A percentile compares a stretch with the other conserved stretches of the same genome.
These are phyloP conservation scores for Etheostoma spectabile DNA, from an alignment of 2,113 vertebrate species.

Conservation along the genomic window DNA sequence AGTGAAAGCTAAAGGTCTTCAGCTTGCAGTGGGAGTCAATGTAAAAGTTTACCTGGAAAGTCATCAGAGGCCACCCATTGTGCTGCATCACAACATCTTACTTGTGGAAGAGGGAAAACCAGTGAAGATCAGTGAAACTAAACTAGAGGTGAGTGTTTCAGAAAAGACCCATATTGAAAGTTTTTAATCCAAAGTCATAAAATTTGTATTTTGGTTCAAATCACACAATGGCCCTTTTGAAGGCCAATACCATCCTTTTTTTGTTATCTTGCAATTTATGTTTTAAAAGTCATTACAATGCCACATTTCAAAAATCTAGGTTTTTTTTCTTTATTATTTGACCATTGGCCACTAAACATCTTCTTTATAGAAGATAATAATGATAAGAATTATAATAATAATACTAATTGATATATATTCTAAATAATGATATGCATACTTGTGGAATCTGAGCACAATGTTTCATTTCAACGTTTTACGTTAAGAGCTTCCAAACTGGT, in stretches of 20 bases:
- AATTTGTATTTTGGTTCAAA: neutral
- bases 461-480: neutral
- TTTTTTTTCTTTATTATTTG: neutral
- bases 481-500: neutral
- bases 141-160: constrained; percentile 85
- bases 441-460: neutral
- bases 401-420: neutral
- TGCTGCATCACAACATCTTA: constrained; percentile 83
- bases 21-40: constrained; percentile 75
- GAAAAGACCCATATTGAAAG: neutral
- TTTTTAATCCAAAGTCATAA: neutral
- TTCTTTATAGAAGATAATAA: neutral
- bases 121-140: constrained; percentile 86
- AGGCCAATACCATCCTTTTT: neutral
- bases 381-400: neutral
- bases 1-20: constrained; percentile 79
- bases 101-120: constrained; percentile 92
- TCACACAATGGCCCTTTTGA: neutral
- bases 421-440: neutral
- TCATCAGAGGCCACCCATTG: constrained; percentile 82
- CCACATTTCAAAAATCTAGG: neutral
- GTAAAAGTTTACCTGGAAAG: constrained; percentile 88
- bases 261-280: neutral
- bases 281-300: neutral
- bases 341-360: neutral